Conservation (phyloP, 1,140 invertebrate genomes). For the Proctacanthus coquilletti region DNA sequence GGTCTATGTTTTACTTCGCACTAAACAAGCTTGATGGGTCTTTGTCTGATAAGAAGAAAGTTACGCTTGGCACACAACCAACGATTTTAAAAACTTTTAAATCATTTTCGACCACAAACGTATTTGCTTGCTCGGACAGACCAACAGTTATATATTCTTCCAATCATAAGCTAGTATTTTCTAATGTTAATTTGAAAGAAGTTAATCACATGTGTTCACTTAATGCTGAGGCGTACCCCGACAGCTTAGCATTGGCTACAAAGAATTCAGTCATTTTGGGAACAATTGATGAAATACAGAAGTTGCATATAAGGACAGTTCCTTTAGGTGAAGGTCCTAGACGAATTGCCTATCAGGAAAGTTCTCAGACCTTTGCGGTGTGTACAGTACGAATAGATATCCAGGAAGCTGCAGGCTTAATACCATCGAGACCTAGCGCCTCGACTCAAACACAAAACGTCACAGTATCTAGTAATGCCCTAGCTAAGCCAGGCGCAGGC, state of each 20-base stretch:
- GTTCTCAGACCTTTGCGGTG: conserved; percentile 88
- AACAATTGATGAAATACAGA: conserved; percentile 98
- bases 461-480: conserved; percentile 33
- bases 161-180: conserved; percentile 97
- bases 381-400: conserved; percentile 80
- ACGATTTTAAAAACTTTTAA: conserved; percentile 83
- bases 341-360: conserved; percentile 88
- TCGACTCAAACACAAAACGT: conserved; percentile 53
- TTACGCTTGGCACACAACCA: conserved; percentile 93
- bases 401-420: conserved; percentile 50
- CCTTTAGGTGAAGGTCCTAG: conserved; percentile 86
- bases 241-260: conserved; percentile 85
- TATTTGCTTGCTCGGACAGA: conserved; percentile 96
- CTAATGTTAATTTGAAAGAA: conserved; percentile 96
- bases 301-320: conserved; percentile 90
- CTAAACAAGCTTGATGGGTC: conserved; percentile 55
- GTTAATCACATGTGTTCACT: conserved; percentile 97
- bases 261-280: conserved; percentile 90
- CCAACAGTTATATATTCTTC: conserved; percentile 98
- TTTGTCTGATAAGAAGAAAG: conserved; percentile 72
- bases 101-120: conserved; percentile 85
- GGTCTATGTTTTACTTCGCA: conserved; percentile 92
- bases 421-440: conserved; percentile 55
- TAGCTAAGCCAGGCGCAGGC: conserved; percentile 28
- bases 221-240: conserved; percentile 86